These are phyloP conservation scores for Centropyge bicolor DNA, from an alignment of 2,797 vertebrate genomes.

Conservation along the genomic window DNA sequence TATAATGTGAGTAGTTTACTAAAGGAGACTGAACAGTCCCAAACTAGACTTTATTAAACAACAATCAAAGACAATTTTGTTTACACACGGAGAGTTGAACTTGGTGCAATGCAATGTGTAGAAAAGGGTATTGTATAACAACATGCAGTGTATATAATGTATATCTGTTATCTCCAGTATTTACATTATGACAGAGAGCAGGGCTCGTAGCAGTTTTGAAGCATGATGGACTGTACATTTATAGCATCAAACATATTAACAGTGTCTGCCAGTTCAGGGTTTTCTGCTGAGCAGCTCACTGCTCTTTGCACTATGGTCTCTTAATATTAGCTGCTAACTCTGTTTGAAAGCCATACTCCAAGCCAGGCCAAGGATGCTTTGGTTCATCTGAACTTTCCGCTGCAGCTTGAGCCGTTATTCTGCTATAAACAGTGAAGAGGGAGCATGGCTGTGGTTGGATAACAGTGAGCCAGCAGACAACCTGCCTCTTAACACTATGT, in stretches of 20 bases:
- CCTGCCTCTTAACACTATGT: background rate
- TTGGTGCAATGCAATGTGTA: too few species aligned
- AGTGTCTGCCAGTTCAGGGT: background rate
- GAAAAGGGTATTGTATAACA: too few species aligned
- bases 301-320: background rate
- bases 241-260: background rate
- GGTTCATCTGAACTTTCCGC: background rate
- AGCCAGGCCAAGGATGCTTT: background rate
- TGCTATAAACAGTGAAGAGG: background rate
- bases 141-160: too few species aligned
- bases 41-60: too few species aligned
- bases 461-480: background rate
- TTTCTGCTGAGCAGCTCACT: background rate
- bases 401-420: background rate
- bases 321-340: background rate
- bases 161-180: too few species aligned
- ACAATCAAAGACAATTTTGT: too few species aligned
- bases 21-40: too few species aligned
- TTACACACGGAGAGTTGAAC: too few species aligned
- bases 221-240: background rate
- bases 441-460: background rate
- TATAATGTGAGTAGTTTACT: too few species aligned
- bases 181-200: too few species aligned
- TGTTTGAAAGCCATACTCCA: background rate
- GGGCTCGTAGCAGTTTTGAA: too few species aligned